Conservation (phyloP, 2,888 invertebrate genomes). For the Clusia tigrina region DNA sequence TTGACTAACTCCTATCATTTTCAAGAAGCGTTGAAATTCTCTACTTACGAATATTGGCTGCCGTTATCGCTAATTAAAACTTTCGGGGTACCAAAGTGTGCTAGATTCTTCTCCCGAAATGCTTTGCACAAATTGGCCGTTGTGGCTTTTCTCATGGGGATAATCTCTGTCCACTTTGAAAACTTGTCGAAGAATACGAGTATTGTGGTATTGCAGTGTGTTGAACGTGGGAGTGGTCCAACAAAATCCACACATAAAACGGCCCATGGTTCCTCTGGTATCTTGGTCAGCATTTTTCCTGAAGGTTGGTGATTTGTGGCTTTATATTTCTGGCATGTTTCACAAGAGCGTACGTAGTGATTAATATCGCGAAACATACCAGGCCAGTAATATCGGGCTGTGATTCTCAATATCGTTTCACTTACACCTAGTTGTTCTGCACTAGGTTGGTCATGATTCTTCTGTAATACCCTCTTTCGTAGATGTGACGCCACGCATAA, state of each 20-base stretch:
- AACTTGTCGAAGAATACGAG: too few species aligned
- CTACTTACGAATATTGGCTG: too few species aligned
- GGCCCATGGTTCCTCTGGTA: not conserved
- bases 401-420: not conserved
- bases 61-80: too few species aligned
- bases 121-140: too few species aligned
- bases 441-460: not conserved
- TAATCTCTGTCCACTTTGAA: too few species aligned
- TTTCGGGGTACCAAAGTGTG: too few species aligned
- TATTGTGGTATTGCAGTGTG: slow-evolving; percentile 16
- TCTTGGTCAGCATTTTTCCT: slow-evolving; percentile 12
- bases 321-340: not conserved
- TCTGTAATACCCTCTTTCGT: not conserved
- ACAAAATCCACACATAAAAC: too few species aligned
- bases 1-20: too few species aligned
- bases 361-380: too few species aligned
- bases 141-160: too few species aligned
- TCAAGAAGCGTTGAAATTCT: too few species aligned
- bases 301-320: slow-evolving; percentile 2
- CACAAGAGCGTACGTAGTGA: not conserved
- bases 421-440: not conserved
- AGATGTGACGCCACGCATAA: not conserved
- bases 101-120: too few species aligned
- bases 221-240: slow-evolving; percentile 17
- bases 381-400: not conserved